Conservation (phyloP, 2,888 invertebrate genomes). For the Hetaerina titia region DNA sequence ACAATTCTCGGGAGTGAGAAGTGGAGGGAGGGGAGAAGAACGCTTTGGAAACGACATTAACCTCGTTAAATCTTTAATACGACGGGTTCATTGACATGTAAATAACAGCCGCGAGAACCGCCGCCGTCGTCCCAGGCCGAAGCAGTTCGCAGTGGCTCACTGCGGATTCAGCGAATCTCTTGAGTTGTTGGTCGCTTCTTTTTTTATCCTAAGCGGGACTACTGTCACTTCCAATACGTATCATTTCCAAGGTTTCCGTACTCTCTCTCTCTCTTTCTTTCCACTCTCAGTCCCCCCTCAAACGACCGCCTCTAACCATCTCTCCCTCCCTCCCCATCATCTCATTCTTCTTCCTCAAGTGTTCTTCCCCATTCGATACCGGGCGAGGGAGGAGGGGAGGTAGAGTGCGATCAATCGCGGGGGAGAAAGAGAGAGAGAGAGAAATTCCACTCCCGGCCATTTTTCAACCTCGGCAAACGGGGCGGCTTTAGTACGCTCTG, state of each 20-base stretch:
- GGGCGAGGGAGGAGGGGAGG: no score
- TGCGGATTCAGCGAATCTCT: background rate
- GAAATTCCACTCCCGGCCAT: no score
- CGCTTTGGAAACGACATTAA: background rate
- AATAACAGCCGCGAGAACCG: background rate
- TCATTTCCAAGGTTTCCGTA: background rate
- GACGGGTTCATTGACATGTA: background rate
- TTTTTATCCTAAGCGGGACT: background rate
- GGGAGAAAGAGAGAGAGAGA: no score
- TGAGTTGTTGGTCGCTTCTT: background rate
- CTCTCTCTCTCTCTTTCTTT: background rate
- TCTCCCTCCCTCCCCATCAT: no score
- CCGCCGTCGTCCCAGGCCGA: background rate
- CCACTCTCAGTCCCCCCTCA: background rate
- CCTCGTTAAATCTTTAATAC: background rate
- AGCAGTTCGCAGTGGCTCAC: background rate
- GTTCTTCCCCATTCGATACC: no score
- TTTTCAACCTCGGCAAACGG: no score
- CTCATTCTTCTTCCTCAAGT: no score
- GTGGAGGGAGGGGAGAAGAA: no score
- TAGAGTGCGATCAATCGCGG: no score
- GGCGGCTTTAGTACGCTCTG: no score
- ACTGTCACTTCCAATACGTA: background rate
- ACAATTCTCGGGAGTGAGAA: background rate
- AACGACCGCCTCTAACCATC: no score